A percentile compares a stretch with the other conserved stretches of the same genome.
Conservation (phyloP, 2,113 vertebrate genomes). For the Notarius lentiginosus region DNA sequence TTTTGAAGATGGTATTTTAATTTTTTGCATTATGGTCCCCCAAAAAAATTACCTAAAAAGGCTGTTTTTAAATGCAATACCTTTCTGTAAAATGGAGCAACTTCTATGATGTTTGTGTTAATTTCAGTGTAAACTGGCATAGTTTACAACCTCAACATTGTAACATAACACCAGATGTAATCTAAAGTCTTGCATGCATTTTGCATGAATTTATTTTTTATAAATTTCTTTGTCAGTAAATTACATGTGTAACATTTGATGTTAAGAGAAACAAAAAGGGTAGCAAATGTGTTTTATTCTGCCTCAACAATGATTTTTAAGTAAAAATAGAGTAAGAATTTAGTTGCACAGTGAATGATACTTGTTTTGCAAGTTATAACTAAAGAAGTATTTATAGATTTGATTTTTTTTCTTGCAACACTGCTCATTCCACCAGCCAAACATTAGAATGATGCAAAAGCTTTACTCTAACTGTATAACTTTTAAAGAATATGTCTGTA, state of each 20-base stretch:
- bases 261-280: slow-evolving; percentile 25
- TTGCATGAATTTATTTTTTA: slow-evolving; percentile 60
- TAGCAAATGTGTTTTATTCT: slow-evolving; percentile 43
- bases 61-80: slow-evolving; percentile 41
- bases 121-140: slow-evolving; percentile 56
- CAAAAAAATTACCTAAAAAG: slow-evolving; percentile 30
- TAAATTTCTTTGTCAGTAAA: slow-evolving; percentile 64
- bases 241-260: slow-evolving; percentile 62
- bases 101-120: slow-evolving; percentile 60
- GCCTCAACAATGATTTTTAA: neutral
- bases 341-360: slow-evolving; percentile 37
- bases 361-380: slow-evolving; percentile 54
- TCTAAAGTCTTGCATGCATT: slow-evolving; percentile 50
- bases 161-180: slow-evolving; percentile 43
- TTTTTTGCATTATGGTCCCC: slow-evolving; percentile 23
- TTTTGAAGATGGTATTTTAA: slow-evolving; percentile 32
- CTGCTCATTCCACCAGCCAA: neutral
- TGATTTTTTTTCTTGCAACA: slow-evolving; percentile 31
- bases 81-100: slow-evolving; percentile 52
- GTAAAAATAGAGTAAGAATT: neutral
- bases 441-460: slow-evolving; percentile 42
- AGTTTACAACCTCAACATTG: slow-evolving; percentile 6
- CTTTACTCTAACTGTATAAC: slow-evolving; percentile 53
- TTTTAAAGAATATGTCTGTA: slow-evolving; percentile 66
- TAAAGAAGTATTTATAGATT: slow-evolving; percentile 58